Conservation (phyloP, 2,797 vertebrate species). For the Alosa sapidissima region DNA sequence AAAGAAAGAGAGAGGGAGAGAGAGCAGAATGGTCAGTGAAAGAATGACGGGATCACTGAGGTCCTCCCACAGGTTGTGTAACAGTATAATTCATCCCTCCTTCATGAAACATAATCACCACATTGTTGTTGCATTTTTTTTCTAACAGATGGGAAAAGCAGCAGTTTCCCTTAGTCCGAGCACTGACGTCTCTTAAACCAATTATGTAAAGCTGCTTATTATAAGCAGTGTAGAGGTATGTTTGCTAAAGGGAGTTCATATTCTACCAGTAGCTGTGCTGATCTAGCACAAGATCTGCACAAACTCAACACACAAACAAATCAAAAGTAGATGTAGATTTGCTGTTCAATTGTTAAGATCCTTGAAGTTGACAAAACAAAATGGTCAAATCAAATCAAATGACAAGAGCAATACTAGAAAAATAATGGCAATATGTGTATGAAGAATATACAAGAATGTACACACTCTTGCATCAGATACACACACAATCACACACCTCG, state of each 20-base stretch:
- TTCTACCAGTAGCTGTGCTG: background rate
- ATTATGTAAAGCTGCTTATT: conserved; percentile 17
- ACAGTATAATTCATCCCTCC: background rate
- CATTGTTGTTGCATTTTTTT: background rate
- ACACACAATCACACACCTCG: conserved; percentile 23
- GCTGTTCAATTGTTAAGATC: background rate
- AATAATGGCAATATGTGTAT: no score
- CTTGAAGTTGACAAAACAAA: background rate
- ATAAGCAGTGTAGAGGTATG: background rate
- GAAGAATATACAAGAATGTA: background rate
- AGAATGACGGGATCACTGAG: background rate
- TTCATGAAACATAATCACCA: background rate
- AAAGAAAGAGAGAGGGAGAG: background rate
- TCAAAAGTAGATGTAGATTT: background rate
- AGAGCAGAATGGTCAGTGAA: background rate
- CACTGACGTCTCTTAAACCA: background rate
- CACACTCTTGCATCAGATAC: background rate
- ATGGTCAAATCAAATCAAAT: background rate
- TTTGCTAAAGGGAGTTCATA: conserved; percentile 6
- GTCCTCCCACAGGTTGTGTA: background rate
- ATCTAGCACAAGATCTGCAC: background rate
- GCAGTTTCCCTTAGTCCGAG: conserved; percentile 5
- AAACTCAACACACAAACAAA: background rate
- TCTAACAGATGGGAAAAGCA: background rate
- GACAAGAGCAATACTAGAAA: background rate